These are phyloP conservation scores for Siniperca chuatsi DNA, from an alignment of 2,113 vertebrate genomes.

Conservation along the genomic window DNA sequence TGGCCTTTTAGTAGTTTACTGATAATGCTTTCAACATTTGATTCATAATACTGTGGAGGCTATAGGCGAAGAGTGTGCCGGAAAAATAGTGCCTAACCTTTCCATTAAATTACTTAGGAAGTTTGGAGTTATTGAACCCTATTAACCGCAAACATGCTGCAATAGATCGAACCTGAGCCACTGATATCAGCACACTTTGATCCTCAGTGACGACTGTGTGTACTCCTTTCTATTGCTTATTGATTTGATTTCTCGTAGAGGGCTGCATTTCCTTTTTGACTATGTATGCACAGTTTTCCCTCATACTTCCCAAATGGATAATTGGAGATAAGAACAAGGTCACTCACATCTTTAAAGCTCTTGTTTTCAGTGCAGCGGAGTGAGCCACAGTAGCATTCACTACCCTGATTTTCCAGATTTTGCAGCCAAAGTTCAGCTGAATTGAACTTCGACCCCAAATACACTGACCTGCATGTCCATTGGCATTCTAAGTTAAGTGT, in stretches of 20 bases:
- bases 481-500: background rate
- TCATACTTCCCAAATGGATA: slow-evolving; percentile 10
- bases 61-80: slow-evolving; percentile 18
- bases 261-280: background rate
- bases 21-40: slow-evolving; percentile 68
- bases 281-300: background rate
- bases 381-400: background rate
- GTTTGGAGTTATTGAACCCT: slow-evolving; percentile 59
- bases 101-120: slow-evolving; percentile 66
- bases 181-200: slow-evolving; percentile 53
- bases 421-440: background rate
- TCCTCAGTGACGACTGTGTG: slow-evolving; percentile 39
- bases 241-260: slow-evolving; percentile 50
- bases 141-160: slow-evolving; percentile 64
- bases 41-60: slow-evolving; percentile 48
- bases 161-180: slow-evolving; percentile 40
- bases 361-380: background rate
- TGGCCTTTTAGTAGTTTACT: slow-evolving; percentile 71
- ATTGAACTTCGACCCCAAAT: background rate
- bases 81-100: slow-evolving; percentile 57
- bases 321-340: background rate
- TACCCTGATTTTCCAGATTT: background rate
- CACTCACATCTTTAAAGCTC: background rate
- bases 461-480: background rate
- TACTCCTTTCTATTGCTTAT: slow-evolving; percentile 55